Evolutionary conservation across 2,113 vertebrate genomes (phyloP), one percentile per base, ranked within the genome.

Genomic region (Indri indri): DNA sequence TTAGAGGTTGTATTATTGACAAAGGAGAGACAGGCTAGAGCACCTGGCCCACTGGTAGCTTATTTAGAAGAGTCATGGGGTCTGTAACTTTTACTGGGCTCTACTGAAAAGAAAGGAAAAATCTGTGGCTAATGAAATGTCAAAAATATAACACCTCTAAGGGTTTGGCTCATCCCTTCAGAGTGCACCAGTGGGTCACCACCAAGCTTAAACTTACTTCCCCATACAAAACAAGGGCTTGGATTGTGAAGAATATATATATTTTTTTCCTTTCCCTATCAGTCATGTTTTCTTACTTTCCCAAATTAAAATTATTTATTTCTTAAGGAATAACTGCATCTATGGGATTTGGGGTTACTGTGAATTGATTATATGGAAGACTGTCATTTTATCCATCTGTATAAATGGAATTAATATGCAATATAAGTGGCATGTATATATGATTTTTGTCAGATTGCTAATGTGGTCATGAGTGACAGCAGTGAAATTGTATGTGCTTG

Each of bases 51-150:
- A 14, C 8, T 12, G 86, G n/a, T 92, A 16, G 17, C n/a, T 84
- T 83, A 68, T 42, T 73, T 90, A 84, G 70, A 88, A 34, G 5
- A 77, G 13, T 18, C 18, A 45, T 59, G 59, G 5, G 59, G 88
- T 87, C 10, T 94, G 1, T 37, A 65, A 80, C 22, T 47, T 92
- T 47, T 32, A 37, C 25, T 63, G 80, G 40, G n/a, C 18, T 90
- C 27, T 88, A 45, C 12, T 57, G 18, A 77, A 92, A 88, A 79
- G 8, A 50, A 95, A 83, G 10, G 30, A 65, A 89, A 79, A 9
- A 66, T 68, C 23, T 57, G 16, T 34, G 8, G 30, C 25, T 81
- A 95, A 92, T 90, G 34, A 95, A 92, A 88, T 96, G 84, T 92
- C 66, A 92, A 85, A 93, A 88, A 25, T 59, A 22, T 59, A 91